phyloP scores from a whole-genome alignment of 2,113 vertebrate species.

The Dendropsophus ebraccatus region DNA sequence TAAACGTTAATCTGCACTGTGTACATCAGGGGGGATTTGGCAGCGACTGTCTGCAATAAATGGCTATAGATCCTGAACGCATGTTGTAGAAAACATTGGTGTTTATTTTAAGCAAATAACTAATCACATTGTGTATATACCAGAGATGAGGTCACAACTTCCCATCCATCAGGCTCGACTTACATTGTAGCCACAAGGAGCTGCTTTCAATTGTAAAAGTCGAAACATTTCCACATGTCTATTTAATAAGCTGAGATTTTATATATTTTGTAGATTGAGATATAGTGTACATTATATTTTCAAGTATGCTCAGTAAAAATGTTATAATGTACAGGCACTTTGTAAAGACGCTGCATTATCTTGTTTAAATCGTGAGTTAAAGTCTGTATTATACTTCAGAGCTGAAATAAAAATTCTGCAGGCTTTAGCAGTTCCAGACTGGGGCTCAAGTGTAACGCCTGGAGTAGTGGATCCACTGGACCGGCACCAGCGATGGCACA shows the following conservation, averaged over 20 bases:
- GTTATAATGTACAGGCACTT: not conserved
- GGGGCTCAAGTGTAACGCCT: too few relatives aligned
- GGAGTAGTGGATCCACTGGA: too few relatives aligned
- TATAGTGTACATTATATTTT: not conserved
- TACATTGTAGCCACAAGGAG: conserved; percentile 3
- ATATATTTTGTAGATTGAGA: not conserved
- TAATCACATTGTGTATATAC: conserved; percentile 25
- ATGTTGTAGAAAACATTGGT: not conserved
- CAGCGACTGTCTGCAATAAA: not conserved
- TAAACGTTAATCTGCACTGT: conserved; percentile 12
- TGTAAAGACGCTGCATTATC: not conserved
- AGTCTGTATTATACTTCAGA: not conserved
- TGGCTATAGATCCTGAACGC: not conserved
- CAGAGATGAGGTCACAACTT: not conserved
- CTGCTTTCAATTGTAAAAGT: not conserved
- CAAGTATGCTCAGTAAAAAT: not conserved
- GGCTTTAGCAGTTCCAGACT: too few relatives aligned
- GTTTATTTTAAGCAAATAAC: not conserved
- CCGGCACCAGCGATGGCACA: too few relatives aligned
- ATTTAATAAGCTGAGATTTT: not conserved
- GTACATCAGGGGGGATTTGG: conserved; percentile 13
- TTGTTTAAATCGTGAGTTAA: not conserved
- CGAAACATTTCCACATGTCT: not conserved
- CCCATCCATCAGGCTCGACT: conserved; percentile 21
- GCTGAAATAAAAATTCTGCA: not conserved